Conservation (phyloP, 1,140 invertebrate species). For the Drosophila guanche region DNA sequence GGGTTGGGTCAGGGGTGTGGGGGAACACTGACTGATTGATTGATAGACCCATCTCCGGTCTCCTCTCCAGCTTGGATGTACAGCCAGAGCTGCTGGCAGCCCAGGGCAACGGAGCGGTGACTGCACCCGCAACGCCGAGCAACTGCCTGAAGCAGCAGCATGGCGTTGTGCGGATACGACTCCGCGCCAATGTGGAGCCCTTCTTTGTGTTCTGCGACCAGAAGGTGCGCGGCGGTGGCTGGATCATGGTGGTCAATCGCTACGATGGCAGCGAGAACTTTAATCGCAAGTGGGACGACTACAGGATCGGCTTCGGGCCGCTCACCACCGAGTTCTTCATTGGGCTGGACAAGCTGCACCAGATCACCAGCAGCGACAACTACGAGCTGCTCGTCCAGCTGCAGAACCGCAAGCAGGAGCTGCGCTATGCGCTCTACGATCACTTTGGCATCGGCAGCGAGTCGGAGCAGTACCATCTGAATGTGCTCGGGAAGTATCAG, state of each 20-base stretch:
- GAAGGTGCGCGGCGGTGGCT: conserved; percentile 55
- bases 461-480: conserved; percentile 58
- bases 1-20: too few relatives aligned
- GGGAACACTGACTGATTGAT: background rate
- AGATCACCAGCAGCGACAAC: conserved; percentile 56
- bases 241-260: conserved; percentile 59
- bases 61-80: conserved; percentile 20
- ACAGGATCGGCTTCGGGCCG: conserved; percentile 59
- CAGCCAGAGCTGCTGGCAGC: conserved; percentile 15
- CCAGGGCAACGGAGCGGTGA: background rate
- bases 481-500: conserved; percentile 54
- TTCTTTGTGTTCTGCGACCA: conserved; percentile 69
- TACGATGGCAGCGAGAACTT: conserved; percentile 60
- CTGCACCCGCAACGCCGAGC: conserved; percentile 23
- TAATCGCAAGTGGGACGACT: conserved; percentile 64
- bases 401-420: conserved; percentile 56
- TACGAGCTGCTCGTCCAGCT: conserved; percentile 61
- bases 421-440: conserved; percentile 62
- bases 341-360: conserved; percentile 60
- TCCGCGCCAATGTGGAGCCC: conserved; percentile 24
- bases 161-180: conserved; percentile 57
- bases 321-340: conserved; percentile 60
- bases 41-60: background rate
- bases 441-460: conserved; percentile 67
- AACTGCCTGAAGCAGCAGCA: conserved; percentile 51